Percentiles rank a stretch among this genome's conserved stretches.
Conservation (phyloP, 2,113 vertebrate species). For the Gobius niger region DNA sequence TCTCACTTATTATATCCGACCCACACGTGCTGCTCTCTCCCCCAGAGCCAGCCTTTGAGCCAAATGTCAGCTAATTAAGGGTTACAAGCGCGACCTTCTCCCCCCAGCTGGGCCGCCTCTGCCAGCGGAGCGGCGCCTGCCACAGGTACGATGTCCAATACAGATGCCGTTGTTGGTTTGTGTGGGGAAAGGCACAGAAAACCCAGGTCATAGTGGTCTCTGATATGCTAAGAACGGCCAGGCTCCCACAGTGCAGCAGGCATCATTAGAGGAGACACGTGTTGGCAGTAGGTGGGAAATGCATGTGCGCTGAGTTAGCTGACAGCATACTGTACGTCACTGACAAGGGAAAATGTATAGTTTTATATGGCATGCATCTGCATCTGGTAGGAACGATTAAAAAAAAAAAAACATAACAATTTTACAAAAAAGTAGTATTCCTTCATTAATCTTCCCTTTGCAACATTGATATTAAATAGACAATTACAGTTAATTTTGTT, state of each 20-base stretch:
- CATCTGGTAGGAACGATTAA: too few species aligned
- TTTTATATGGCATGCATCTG: too few species aligned
- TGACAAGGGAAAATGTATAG: too few species aligned
- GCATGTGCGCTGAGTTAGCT: background rate
- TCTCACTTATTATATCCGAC: constrained; percentile 5
- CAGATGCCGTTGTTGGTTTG: constrained; percentile 12
- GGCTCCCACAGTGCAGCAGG: constrained; percentile 32
- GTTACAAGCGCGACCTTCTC: constrained; percentile 70
- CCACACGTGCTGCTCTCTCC: constrained; percentile 19
- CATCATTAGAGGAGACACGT: constrained; percentile 41
- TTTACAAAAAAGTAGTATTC: too few species aligned
- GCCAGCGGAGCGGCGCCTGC: constrained; percentile 10
- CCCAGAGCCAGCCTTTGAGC: constrained; percentile 53
- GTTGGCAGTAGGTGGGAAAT: constrained; percentile 14
- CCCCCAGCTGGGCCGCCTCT: constrained; percentile 30
- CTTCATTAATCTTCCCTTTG: too few species aligned
- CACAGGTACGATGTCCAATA: constrained; percentile 32
- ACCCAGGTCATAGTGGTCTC: constrained; percentile 43
- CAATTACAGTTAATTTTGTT: too few species aligned
- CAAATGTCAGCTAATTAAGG: constrained; percentile 79
- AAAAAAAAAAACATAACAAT: too few species aligned
- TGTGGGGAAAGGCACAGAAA: background rate
- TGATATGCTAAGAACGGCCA: constrained; percentile 47
- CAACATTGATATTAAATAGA: too few species aligned
- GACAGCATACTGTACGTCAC: background rate